Evolutionary conservation across 2,797 vertebrate genomes (phyloP).

Genomic region (Chloroceryle amazona): DNA sequence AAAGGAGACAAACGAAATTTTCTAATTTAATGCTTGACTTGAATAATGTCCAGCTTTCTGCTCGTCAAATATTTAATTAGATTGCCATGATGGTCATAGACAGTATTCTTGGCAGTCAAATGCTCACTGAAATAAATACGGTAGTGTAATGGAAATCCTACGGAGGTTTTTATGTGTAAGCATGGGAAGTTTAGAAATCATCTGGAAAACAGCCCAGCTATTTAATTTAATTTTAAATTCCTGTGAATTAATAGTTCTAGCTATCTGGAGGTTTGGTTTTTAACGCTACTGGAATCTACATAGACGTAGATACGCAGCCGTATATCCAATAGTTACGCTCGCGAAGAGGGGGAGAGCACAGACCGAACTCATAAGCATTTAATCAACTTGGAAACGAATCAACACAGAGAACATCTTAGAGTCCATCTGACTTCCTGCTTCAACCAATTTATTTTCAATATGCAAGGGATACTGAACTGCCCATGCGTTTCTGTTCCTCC

Average conservation of each 20-base stretch:
- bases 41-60: constrained; percentile 74
- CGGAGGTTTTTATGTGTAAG: constrained; percentile 14
- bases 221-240: constrained; percentile 57
- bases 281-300: background rate
- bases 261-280: constrained; percentile 10
- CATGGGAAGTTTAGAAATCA: constrained; percentile 41
- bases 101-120: constrained; percentile 61
- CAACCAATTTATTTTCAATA: constrained; percentile 56
- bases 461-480: constrained; percentile 10
- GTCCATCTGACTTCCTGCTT: constrained; percentile 58
- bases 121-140: constrained; percentile 39
- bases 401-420: constrained; percentile 47
- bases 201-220: constrained; percentile 58
- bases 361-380: constrained; percentile 19
- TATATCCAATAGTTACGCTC: constrained; percentile 20
- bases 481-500: background rate
- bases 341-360: background rate
- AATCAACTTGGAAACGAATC: constrained; percentile 52
- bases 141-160: constrained; percentile 43
- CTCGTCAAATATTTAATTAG: constrained; percentile 69
- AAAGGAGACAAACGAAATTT: constrained; percentile 65
- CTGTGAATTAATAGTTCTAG: constrained; percentile 18
- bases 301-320: background rate
- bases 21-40: constrained; percentile 77
- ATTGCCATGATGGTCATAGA: constrained; percentile 64